These are phyloP conservation scores for Bothrops jararaca DNA, from an alignment of 2,113 vertebrate species.

Conservation along the genomic window DNA sequence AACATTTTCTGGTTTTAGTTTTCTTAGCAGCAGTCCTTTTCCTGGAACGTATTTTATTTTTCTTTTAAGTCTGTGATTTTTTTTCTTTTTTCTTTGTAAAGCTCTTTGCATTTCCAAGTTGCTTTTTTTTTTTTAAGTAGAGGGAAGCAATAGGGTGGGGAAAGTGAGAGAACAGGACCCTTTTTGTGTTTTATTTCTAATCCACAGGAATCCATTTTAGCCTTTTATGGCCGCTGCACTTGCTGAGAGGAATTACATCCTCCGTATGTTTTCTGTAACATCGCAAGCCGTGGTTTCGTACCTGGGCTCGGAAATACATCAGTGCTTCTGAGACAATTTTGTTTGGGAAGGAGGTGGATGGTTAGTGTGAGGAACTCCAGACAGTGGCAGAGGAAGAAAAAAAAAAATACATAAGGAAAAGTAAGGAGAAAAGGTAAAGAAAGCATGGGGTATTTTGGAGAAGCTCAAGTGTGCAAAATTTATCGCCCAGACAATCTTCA, in stretches of 20 bases:
- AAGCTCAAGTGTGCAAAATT: slow-evolving; percentile 52
- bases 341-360: not conserved
- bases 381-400: slow-evolving; percentile 16
- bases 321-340: slow-evolving; percentile 60
- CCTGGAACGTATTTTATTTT: slow-evolving; percentile 82
- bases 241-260: slow-evolving; percentile 73
- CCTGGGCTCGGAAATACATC: slow-evolving; percentile 61
- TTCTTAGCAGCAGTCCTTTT: slow-evolving; percentile 75
- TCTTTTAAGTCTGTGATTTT: slow-evolving; percentile 74
- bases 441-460: slow-evolving; percentile 12
- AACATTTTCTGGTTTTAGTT: slow-evolving; percentile 81
- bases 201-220: slow-evolving; percentile 71
- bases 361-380: not conserved
- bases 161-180: slow-evolving; percentile 70
- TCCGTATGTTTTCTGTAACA: slow-evolving; percentile 66
- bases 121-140: slow-evolving; percentile 59
- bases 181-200: slow-evolving; percentile 75
- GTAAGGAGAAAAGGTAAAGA: not conserved
- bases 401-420: not conserved
- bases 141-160: slow-evolving; percentile 57
- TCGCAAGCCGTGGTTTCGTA: slow-evolving; percentile 56
- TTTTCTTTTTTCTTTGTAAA: slow-evolving; percentile 36
- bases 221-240: slow-evolving; percentile 75
- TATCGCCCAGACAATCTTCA: slow-evolving; percentile 49
- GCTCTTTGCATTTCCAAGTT: slow-evolving; percentile 64